A percentile compares a stretch with the other conserved stretches of the same genome.
Conservation (phyloP, 2,113 vertebrate species). For the Hucho hucho region DNA sequence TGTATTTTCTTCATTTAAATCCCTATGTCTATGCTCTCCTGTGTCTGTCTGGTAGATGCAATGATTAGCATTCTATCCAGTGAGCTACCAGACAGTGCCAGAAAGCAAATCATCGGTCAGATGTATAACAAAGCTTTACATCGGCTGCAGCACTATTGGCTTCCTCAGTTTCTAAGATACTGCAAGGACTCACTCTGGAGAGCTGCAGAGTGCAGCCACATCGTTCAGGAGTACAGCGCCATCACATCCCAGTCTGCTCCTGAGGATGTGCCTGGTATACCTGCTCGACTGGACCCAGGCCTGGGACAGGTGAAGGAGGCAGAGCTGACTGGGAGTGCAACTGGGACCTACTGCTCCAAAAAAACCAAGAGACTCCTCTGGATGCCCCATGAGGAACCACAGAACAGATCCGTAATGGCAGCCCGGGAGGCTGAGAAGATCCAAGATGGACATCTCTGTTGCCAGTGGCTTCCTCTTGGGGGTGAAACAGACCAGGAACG, state of each 20-base stretch:
- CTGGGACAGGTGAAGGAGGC: neutral
- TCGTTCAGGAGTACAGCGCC: slow-evolving; percentile 13
- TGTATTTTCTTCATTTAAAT: no score
- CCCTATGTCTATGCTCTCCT: no score
- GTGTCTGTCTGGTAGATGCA: neutral
- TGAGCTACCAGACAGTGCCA: neutral
- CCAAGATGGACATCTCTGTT: neutral
- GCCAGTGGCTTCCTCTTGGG: slow-evolving; percentile 7
- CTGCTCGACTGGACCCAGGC: neutral
- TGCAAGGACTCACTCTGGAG: slow-evolving; percentile 11
- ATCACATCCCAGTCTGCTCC: neutral
- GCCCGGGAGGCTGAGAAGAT: neutral
- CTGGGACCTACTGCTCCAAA: neutral
- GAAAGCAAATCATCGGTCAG: neutral
- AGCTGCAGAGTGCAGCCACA: neutral
- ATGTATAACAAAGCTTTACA: slow-evolving; percentile 14
- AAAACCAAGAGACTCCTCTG: neutral
- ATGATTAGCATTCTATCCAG: neutral
- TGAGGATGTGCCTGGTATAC: neutral
- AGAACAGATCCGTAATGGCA: no score
- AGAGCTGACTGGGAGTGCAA: neutral
- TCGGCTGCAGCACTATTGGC: slow-evolving; percentile 17
- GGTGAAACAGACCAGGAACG: neutral
- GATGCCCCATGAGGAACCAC: neutral
- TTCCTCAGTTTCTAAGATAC: slow-evolving; percentile 21